Conservation (phyloP, 2,113 vertebrate species). For the Noctilio leporinus region DNA sequence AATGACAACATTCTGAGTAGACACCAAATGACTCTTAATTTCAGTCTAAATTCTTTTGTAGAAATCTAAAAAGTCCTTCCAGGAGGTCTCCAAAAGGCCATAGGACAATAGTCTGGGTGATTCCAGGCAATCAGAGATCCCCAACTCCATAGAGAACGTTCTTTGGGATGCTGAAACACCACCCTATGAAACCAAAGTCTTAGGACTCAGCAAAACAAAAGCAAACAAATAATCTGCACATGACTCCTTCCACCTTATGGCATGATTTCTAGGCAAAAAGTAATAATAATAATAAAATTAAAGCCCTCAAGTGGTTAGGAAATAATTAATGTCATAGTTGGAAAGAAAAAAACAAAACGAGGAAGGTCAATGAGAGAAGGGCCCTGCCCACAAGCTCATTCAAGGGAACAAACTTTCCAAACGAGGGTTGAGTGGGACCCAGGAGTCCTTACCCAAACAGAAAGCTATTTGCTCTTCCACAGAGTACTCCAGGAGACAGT, state of each 20-base stretch:
- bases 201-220: constrained; percentile 5
- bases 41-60: background rate
- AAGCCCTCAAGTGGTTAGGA: background rate
- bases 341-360: constrained; percentile 37
- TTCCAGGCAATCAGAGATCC: constrained; percentile 14
- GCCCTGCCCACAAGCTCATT: fast-evolving
- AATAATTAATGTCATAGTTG: background rate
- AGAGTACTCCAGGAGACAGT: constrained; percentile 59
- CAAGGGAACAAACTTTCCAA: constrained; percentile 30
- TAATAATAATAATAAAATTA: no score
- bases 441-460: constrained; percentile 64
- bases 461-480: constrained; percentile 64
- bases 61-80: background rate
- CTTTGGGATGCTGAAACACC: constrained; percentile 39
- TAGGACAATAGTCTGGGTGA: background rate
- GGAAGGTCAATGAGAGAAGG: constrained; percentile 28
- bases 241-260: constrained; percentile 1
- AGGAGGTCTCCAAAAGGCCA: background rate
- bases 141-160: background rate
- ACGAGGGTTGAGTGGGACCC: constrained; percentile 23
- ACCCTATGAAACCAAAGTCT: constrained; percentile 31
- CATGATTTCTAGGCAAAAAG: constrained; percentile 12
- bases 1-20: background rate
- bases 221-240: constrained; percentile 17
- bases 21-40: background rate